Base-by-base conservation (phyloP, 1,140 invertebrate species). In the Tribolium madens region DNA sequence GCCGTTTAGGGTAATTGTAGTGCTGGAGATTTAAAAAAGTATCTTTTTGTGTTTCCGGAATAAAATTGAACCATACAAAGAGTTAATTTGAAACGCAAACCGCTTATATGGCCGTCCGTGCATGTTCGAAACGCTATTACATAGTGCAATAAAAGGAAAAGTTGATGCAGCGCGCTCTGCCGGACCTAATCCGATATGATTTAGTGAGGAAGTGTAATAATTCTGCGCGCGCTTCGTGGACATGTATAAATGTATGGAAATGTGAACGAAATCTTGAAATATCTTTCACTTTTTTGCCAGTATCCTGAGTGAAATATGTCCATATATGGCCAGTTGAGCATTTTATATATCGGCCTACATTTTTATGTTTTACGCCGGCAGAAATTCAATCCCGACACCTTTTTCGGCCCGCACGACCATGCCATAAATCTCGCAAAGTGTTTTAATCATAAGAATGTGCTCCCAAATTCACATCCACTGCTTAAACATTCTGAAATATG, bases 231-330 rank as follows among this genome's bases (percentile, higher is more conserved):
- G 75, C 52, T 26, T 10, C 69, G 50, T 57, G 60, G 75, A 75
- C 76, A 76, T 72, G 68, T 76, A 78, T 77, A 79, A 81, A 79
- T 81, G 78, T 79, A 81, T 79, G 77, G 74, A 81, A 81, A 81
- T 81, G 52, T 26, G 76, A 33, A 64, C 50, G 48, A 81, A 78
- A 77, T 73, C 78, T 78, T 81, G 76, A 74, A 81, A 79, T 81
- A 81, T 79, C 69, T 75, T 77, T 77, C 75, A 79, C 72, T 77
- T 78, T 76, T 53, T 36, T 52, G 69, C 21, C n/a, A 68, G 14
- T 48, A 18, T 53, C 31, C 18, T 33, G 14, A 48, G 26, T 80
- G 76, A 80, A 78, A 78, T 80, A 80, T 80, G 74, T 47, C 31
- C 76, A 76, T 78, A 78, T 68, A 80, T 70, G 79, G 57, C 71